phyloP scores from a whole-genome alignment of 2,113 vertebrate genomes.

The Ptilonorhynchus violaceus region DNA sequence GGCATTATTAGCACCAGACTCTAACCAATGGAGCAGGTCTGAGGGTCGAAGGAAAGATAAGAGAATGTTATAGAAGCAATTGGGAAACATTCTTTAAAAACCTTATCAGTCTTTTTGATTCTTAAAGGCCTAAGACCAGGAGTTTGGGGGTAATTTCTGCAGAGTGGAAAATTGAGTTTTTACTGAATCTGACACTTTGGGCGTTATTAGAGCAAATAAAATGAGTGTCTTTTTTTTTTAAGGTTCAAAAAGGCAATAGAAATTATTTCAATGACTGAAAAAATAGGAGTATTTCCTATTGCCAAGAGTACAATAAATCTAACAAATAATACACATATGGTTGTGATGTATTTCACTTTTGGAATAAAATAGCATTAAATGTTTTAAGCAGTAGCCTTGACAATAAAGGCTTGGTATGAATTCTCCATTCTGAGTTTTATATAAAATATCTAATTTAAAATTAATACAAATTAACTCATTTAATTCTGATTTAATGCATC shows the following conservation, averaged over 20 bases:
- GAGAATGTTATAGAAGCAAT: background rate
- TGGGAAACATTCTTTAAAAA: background rate
- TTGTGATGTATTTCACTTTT: background rate
- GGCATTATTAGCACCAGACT: background rate
- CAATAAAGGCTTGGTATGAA: background rate
- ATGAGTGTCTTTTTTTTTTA: background rate
- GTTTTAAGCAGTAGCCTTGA: background rate
- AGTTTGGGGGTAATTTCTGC: background rate
- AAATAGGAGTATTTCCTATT: background rate
- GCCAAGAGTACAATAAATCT: background rate
- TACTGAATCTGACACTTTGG: background rate
- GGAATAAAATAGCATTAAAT: background rate
- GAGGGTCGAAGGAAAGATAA: background rate
- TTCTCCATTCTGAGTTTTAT: background rate
- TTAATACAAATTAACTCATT: background rate
- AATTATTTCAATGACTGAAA: background rate
- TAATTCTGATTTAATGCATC: background rate
- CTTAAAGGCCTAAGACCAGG: background rate
- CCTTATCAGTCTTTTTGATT: background rate
- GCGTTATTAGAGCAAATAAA: slow-evolving; percentile 12
- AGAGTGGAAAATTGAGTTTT: background rate
- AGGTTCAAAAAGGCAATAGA: background rate
- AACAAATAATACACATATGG: background rate
- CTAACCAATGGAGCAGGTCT: background rate
- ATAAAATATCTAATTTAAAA: background rate